Evolutionary conservation across 2,888 invertebrate genomes (phyloP).

Genomic region (Gymnosoma rotundatum): DNA sequence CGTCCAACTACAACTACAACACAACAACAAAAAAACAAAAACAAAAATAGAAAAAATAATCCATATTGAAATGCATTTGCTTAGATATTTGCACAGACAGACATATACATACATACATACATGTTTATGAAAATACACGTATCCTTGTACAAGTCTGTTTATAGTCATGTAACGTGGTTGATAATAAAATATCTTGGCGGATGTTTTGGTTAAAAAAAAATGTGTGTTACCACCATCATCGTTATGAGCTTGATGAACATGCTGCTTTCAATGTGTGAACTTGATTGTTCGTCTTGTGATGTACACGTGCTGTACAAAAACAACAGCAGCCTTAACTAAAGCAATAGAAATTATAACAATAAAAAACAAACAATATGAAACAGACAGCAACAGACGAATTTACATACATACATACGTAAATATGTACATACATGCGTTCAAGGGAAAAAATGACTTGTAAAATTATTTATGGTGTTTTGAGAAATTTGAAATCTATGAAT

Average conservation of each 20-base stretch:
- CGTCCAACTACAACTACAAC: conserved; percentile 28
- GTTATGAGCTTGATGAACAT: conserved; percentile 28
- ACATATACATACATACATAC: background rate
- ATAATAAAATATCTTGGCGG: conserved; percentile 57
- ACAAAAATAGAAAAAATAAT: conserved; percentile 6
- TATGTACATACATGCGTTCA: background rate
- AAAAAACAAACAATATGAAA: background rate
- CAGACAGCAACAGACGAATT: background rate
- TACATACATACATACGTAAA: background rate
- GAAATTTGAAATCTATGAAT: conserved; percentile 25
- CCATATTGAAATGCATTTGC: conserved; percentile 21
- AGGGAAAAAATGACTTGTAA: background rate
- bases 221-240: conserved; percentile 59
- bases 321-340: conserved; percentile 1
- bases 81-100: conserved; percentile 14
- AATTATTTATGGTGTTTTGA: conserved; percentile 12
- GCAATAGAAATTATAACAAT: conserved; percentile 8
- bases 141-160: background rate
- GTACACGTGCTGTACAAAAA: conserved; percentile 52
- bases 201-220: conserved; percentile 59
- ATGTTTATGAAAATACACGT: no score
- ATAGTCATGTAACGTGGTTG: conserved; percentile 16
- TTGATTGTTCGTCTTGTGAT: conserved; percentile 62
- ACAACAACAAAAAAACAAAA: background rate
- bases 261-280: conserved; percentile 58